phyloP scores from a whole-genome alignment of 2,888 invertebrate genomes.

The Apodemia hepburni region DNA sequence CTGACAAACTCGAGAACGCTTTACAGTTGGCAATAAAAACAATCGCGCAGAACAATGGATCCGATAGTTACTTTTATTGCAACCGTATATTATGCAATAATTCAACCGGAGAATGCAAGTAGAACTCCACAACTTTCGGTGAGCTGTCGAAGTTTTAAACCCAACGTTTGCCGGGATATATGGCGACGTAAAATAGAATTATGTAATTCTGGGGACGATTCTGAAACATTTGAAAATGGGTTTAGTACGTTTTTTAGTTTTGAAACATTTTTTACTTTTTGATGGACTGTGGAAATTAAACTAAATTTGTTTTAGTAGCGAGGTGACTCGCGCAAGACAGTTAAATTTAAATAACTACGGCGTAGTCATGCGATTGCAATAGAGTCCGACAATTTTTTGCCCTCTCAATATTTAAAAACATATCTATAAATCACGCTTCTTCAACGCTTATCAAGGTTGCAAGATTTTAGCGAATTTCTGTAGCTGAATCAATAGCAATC shows the following conservation, averaged over 20 bases:
- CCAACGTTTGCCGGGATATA: constrained; percentile 46
- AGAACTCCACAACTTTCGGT: constrained; percentile 40
- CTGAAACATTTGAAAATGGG: neutral
- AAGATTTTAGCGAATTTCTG: too few species aligned
- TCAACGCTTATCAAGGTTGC: too few species aligned
- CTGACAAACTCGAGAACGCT: constrained; percentile 38
- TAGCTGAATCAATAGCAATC: too few species aligned
- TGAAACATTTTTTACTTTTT: neutral
- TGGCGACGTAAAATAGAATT: constrained; percentile 7
- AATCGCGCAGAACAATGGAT: constrained; percentile 51
- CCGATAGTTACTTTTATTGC: constrained; percentile 54
- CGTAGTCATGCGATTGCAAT: too few species aligned
- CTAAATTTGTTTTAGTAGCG: too few species aligned
- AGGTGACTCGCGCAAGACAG: too few species aligned
- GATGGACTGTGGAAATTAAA: neutral
- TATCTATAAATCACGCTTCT: too few species aligned
- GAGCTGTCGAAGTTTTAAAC: constrained; percentile 41
- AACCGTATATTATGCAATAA: constrained; percentile 60
- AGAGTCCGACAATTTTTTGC: too few species aligned
- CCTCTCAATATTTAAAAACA: too few species aligned
- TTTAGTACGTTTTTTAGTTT: neutral
- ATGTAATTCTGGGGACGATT: constrained; percentile 11
- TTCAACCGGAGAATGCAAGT: constrained; percentile 61
- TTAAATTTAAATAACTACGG: too few species aligned
- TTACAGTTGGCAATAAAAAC: constrained; percentile 59